These are phyloP conservation scores for Chelonus formosanus DNA, from an alignment of 2,888 invertebrate genomes.

Conservation along the genomic window DNA sequence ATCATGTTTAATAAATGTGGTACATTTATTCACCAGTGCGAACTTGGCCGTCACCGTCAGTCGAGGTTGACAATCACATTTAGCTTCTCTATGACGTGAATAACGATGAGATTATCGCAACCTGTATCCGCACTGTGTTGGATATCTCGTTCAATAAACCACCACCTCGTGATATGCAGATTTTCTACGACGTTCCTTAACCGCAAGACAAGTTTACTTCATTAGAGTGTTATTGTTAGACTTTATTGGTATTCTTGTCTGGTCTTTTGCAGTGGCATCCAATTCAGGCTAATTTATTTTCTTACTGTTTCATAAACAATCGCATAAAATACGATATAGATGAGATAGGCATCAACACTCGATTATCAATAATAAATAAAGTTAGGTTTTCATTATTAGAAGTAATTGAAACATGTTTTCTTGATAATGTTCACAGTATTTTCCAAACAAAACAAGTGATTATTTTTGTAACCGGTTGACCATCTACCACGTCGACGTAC, in stretches of 20 bases:
- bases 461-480: not conserved
- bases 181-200: constrained; percentile 27
- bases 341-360: too few species aligned
- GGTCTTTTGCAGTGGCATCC: too few species aligned
- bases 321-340: too few species aligned
- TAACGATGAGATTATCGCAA: constrained; percentile 36
- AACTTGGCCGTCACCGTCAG: constrained; percentile 26
- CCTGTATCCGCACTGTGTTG: constrained; percentile 27
- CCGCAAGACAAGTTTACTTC: not conserved
- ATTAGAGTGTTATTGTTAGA: too few species aligned
- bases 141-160: constrained; percentile 38
- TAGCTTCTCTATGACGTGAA: constrained; percentile 16
- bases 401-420: too few species aligned
- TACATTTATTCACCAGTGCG: constrained; percentile 3
- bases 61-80: constrained; percentile 20
- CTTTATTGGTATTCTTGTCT: too few species aligned
- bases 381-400: too few species aligned
- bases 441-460: too few species aligned
- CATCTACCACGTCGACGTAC: constrained; percentile 23
- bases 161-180: constrained; percentile 38
- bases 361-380: too few species aligned
- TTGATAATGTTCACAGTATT: too few species aligned
- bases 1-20: constrained; percentile 18
- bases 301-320: too few species aligned
- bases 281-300: too few species aligned